Evolutionary conservation across 2,888 invertebrate species (phyloP).

Genomic region (Caenorhabditis sp.): DNA sequence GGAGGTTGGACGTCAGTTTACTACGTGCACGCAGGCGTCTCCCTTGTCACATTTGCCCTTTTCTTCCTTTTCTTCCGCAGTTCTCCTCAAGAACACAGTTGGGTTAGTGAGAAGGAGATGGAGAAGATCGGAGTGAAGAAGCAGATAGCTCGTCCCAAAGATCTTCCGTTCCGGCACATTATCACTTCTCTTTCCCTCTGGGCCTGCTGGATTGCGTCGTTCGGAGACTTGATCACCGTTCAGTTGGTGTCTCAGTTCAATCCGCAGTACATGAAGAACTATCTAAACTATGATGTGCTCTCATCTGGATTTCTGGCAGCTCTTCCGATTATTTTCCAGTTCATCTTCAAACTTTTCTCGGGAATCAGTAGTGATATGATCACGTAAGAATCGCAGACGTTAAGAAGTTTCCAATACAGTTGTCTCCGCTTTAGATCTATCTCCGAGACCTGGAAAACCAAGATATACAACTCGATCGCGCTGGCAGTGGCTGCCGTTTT

Average conservation of each 20-base stretch:
- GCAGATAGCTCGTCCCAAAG: conserved; percentile 40
- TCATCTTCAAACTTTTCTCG: conserved; percentile 56
- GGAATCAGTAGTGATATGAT: conserved; percentile 65
- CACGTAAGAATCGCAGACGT: conserved; percentile 40
- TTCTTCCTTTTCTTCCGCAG: conserved; percentile 60
- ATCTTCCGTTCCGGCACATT: conserved; percentile 64
- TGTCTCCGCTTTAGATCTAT: conserved; percentile 59
- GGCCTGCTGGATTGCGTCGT: conserved; percentile 70
- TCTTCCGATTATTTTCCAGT: conserved; percentile 70
- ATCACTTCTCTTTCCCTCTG: conserved; percentile 62
- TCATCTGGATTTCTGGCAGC: conserved; percentile 68
- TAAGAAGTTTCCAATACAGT: no score
- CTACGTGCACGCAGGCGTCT: conserved; percentile 65
- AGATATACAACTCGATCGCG: conserved; percentile 64
- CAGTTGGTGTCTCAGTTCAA: conserved; percentile 69
- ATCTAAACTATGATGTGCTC: conserved; percentile 67
- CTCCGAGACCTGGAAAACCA: conserved; percentile 60
- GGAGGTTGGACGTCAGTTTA: conserved; percentile 68
- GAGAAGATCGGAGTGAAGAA: conserved; percentile 52
- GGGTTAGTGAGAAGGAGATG: conserved; percentile 59
- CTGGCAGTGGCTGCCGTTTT: conserved; percentile 61
- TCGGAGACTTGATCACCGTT: conserved; percentile 68
- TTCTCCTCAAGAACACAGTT: conserved; percentile 58
- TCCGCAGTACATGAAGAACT: conserved; percentile 72
- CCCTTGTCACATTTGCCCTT: conserved; percentile 38